A percentile compares a stretch with the other conserved stretches of the same genome.
These are phyloP conservation scores for Oxytorus armatus DNA, from an alignment of 2,888 invertebrate species.

Conservation along the genomic window DNA sequence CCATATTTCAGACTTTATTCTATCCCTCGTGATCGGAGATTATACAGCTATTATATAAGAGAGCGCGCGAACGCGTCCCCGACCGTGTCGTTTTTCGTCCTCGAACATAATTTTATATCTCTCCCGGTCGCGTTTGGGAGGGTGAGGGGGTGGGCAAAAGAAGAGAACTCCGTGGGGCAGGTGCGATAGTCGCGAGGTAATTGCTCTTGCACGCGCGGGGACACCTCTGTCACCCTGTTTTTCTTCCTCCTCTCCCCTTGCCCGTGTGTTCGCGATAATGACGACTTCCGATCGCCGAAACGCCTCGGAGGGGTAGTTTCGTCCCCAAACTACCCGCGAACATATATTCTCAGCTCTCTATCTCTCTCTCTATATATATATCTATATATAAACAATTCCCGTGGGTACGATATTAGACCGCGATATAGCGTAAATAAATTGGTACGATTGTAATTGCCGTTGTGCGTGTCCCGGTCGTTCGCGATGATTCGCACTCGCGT, in stretches of 20 bases:
- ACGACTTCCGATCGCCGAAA: constrained; percentile 71
- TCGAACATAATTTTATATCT: constrained; percentile 31
- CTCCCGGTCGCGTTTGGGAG: background rate
- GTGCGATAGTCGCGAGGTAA: constrained; percentile 58
- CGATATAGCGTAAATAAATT: constrained; percentile 81
- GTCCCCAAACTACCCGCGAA: background rate
- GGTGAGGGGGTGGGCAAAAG: too few species aligned
- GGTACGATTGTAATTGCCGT: constrained; percentile 83
- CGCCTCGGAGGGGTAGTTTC: constrained; percentile 38
- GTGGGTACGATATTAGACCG: constrained; percentile 60
- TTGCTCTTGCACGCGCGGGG: constrained; percentile 54
- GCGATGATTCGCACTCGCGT: constrained; percentile 58
- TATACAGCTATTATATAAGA: constrained; percentile 50
- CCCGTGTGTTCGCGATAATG: constrained; percentile 65
- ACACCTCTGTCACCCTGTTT: constrained; percentile 59
- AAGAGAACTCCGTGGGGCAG: constrained; percentile 43
- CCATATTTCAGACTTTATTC: constrained; percentile 51
- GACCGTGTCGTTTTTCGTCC: constrained; percentile 27
- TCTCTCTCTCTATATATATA: background rate
- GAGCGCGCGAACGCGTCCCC: constrained; percentile 31
- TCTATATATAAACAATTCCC: constrained; percentile 54
- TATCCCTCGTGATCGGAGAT: constrained; percentile 54
- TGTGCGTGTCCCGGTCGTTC: constrained; percentile 80
- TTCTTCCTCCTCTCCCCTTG: constrained; percentile 30
- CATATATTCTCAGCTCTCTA: background rate